These are phyloP conservation scores for Anguilla marmorata DNA, from an alignment of 2,797 vertebrate genomes.

Conservation along the genomic window DNA sequence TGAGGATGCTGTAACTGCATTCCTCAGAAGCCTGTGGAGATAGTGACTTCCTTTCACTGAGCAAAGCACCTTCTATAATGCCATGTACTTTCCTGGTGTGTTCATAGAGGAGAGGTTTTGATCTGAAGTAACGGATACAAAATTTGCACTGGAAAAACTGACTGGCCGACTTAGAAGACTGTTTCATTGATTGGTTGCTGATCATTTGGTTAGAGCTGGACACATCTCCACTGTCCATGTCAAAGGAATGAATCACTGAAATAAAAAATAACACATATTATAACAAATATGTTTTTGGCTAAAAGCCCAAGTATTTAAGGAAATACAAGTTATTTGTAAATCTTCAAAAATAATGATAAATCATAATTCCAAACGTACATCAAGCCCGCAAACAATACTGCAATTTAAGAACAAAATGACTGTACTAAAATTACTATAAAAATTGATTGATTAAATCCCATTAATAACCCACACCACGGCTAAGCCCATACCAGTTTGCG, in stretches of 20 bases:
- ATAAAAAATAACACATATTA: slow-evolving; percentile 42
- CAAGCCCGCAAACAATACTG: too few relatives aligned
- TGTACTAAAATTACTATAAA: background rate
- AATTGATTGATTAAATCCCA: slow-evolving; percentile 10
- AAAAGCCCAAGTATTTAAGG: slow-evolving; percentile 29
- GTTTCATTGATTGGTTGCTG: slow-evolving; percentile 73
- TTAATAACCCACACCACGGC: background rate
- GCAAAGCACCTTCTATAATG: slow-evolving; percentile 64
- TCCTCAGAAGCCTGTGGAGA: slow-evolving; percentile 61
- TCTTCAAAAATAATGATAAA: too few relatives aligned
- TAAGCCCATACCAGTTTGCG: slow-evolving; percentile 70
- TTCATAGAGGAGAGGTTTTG: slow-evolving; percentile 92
- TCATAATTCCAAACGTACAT: too few relatives aligned
- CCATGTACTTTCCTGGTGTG: slow-evolving; percentile 94
- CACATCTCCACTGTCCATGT: slow-evolving; percentile 68
- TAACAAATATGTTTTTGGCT: slow-evolving; percentile 15
- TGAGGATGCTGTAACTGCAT: slow-evolving; percentile 79
- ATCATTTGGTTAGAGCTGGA: slow-evolving; percentile 79
- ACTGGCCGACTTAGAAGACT: slow-evolving; percentile 78
- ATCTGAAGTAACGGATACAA: slow-evolving; percentile 97
- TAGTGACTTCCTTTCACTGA: slow-evolving; percentile 64
- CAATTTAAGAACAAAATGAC: background rate
- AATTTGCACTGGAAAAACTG: slow-evolving; percentile 99
- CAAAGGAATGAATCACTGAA: slow-evolving; percentile 81
- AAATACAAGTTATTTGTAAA: too few relatives aligned